phyloP scores from a whole-genome alignment of 1,140 invertebrate genomes.

The Tyrophagus putrescentiae region DNA sequence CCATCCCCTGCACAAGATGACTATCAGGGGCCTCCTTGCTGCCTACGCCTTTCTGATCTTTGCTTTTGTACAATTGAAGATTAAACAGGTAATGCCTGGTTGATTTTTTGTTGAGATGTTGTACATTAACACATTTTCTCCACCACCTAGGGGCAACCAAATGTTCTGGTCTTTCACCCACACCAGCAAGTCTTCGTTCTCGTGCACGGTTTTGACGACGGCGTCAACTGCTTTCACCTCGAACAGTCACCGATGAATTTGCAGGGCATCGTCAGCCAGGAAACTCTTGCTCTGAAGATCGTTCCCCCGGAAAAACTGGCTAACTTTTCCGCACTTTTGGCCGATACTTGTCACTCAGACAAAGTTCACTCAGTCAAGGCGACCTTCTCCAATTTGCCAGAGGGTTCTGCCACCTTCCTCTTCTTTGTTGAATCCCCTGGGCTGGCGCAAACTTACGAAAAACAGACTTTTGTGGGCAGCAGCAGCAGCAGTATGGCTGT shows the following conservation, averaged over 20 bases:
- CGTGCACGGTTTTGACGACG: neutral
- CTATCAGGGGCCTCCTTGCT: conserved; percentile 64
- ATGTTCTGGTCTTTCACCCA: neutral
- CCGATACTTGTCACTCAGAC: neutral
- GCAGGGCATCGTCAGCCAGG: no score
- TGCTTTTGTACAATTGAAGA: conserved; percentile 58
- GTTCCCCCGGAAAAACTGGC: neutral
- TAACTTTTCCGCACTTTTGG: neutral
- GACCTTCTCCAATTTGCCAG: neutral
- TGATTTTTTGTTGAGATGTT: neutral
- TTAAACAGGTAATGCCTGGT: conserved; percentile 39
- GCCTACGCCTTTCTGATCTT: conserved; percentile 70
- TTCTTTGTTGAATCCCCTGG: neutral
- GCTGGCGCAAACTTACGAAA: no score
- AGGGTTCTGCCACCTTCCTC: neutral
- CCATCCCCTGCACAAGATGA: conserved; percentile 56
- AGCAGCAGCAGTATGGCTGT: neutral
- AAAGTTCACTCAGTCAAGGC: neutral
- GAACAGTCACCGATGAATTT: neutral
- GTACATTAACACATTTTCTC: no score
- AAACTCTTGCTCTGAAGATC: neutral
- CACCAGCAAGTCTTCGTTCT: conserved; percentile 5
- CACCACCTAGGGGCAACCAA: neutral
- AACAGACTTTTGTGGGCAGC: no score
- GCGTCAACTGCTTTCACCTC: neutral